phyloP scores from a whole-genome alignment of 2,888 invertebrate genomes.

The Microctonus hyperodae region DNA sequence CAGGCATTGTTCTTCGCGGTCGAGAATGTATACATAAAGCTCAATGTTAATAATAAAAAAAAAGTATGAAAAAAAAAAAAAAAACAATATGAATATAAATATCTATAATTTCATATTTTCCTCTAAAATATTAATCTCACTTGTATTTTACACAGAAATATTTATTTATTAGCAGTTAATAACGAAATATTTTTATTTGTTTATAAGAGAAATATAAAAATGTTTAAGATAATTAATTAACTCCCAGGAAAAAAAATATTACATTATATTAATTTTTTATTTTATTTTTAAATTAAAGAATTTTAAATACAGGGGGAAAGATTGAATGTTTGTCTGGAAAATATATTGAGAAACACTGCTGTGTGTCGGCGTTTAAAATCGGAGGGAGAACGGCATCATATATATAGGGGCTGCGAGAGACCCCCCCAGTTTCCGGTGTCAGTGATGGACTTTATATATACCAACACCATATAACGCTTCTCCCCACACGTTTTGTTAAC shows the following conservation, averaged over 20 bases:
- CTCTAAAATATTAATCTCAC: no score
- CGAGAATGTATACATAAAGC: background rate
- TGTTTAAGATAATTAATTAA: no score
- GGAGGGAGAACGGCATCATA: conserved; percentile 21
- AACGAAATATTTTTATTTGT: no score
- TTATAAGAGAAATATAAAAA: no score
- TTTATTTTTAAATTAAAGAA: no score
- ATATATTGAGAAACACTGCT: conserved; percentile 31
- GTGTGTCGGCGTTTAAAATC: conserved; percentile 17
- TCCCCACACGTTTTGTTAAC: conserved; percentile 34
- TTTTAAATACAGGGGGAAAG: no score
- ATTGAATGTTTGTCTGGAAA: background rate
- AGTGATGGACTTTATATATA: conserved; percentile 43
- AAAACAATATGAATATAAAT: background rate
- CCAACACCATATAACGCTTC: conserved; percentile 32
- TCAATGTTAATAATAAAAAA: no score
- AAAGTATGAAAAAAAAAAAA: background rate
- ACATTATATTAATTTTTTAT: no score
- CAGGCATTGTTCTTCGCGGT: conserved; percentile 35
- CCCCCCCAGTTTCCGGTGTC: conserved; percentile 54
- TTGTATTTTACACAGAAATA: no score
- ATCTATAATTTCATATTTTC: no score
- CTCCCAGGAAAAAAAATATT: no score
- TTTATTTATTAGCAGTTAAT: no score
- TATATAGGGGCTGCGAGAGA: conserved; percentile 43